These are phyloP conservation scores for Campylomormyrus tamandua DNA, from an alignment of 2,113 vertebrate species.

Conservation along the genomic window DNA sequence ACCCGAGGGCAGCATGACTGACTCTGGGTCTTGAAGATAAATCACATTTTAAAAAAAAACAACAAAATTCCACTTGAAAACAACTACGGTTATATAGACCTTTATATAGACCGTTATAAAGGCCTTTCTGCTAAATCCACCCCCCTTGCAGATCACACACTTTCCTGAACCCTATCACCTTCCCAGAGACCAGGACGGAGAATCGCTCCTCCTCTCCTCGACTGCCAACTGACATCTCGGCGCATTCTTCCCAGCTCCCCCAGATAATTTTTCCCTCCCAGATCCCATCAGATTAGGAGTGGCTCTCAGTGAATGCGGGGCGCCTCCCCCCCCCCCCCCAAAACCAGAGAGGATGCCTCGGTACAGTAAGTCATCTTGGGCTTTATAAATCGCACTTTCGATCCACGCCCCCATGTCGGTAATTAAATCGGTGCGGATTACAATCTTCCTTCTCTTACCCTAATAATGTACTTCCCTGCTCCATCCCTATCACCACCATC, in stretches of 20 bases:
- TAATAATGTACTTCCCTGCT: slow-evolving; percentile 13
- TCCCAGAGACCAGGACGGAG: not conserved
- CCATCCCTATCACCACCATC: not conserved
- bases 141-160: not conserved
- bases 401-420: not conserved
- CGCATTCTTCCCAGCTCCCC: not conserved
- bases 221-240: not conserved
- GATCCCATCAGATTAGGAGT: not conserved
- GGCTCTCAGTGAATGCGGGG: not conserved
- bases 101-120: too few species aligned
- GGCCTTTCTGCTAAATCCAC: not conserved
- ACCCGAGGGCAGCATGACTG: not conserved
- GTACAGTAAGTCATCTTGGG: not conserved
- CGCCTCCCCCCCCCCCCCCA: not conserved
- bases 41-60: not conserved
- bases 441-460: slow-evolving; percentile 9
- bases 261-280: not conserved
- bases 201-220: too few species aligned
- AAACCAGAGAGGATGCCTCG: not conserved
- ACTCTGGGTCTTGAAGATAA: not conserved
- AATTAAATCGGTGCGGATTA: slow-evolving; percentile 19
- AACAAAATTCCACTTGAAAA: not conserved
- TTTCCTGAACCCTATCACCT: not conserved
- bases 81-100: not conserved
- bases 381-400: not conserved